Evolutionary conservation across 35 echinoderm and acorn worm species (phyloP), one percentile per base, ranked within the genome.

Genomic region (Apostichopus californicus): DNA sequence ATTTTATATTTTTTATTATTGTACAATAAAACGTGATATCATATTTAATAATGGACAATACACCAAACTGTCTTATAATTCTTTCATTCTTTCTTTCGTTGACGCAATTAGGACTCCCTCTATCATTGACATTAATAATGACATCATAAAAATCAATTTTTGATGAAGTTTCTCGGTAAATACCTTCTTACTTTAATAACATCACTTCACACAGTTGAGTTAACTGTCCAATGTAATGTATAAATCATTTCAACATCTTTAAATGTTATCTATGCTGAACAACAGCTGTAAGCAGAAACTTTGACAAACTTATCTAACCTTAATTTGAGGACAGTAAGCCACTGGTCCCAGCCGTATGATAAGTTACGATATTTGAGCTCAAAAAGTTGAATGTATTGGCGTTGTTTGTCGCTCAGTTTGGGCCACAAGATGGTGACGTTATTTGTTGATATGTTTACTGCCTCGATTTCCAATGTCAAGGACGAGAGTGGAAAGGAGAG

Each of bases 361-460:
- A 98, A 80, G 10, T 94, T 92, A 52, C 90, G 92, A 93, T 98
- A 95, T 70, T 94, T 94, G 0, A 98, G 65, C 10, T 83, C 61
- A 25, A 98, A 91, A n/a, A 90, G 90, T 11, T 83, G 59, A 58
- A 98, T 95, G 72, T 95, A 98, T 73, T 94, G 90, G 54, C 96
- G 75, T 78, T 98, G 96, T 79, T 95, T 20, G 83, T 98, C 96
- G 5, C 92, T 95, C 86, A 98, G 72, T 26, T 77, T 77, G 10
- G 96, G 92, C 96, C 96, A 95, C 18, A 65, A 79, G 53, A 98
- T 95, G 0, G 93, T 95, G 3, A 90, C 96, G 55, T 92, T 94
- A 10, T 91, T 63, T 2, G 94, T 86, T 11, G 92, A 92, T 34
- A 95, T 83, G 72, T 98, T 93, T 17, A 86, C 78, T 5, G 91